phyloP scores from a whole-genome alignment of 2,797 vertebrate species.

The Gymnoscopelus braueri region DNA sequence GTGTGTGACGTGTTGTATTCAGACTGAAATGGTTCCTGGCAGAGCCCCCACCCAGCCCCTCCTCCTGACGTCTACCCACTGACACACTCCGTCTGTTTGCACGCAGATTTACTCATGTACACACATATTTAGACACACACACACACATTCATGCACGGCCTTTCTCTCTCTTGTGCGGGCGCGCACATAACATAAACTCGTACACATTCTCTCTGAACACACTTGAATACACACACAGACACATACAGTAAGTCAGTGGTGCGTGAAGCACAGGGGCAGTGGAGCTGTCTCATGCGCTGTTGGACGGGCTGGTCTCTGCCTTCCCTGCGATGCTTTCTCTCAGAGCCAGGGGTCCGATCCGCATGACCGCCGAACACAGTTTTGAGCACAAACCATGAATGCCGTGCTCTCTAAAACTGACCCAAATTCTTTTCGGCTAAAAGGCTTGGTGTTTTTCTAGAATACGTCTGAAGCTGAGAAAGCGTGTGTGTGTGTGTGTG shows the following conservation, averaged over 20 bases:
- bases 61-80: conserved; percentile 39
- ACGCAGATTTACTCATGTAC: conserved; percentile 27
- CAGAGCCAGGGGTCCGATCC: conserved; percentile 47
- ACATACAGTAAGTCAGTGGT: conserved; percentile 27
- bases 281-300: conserved; percentile 58
- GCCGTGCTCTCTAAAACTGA: conserved; percentile 34
- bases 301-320: conserved; percentile 47
- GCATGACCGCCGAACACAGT: conserved; percentile 59
- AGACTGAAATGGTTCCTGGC: conserved; percentile 36
- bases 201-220: conserved; percentile 4
- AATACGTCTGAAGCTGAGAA: neutral
- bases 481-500: neutral
- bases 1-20: conserved; percentile 48
- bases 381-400: conserved; percentile 16
- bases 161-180: too few relatives aligned
- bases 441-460: conserved; percentile 44
- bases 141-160: neutral
- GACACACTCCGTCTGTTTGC: conserved; percentile 66
- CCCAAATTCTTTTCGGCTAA: conserved; percentile 41
- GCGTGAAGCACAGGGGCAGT: conserved; percentile 59
- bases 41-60: conserved; percentile 34
- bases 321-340: conserved; percentile 19
- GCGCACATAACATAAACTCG: too few relatives aligned
- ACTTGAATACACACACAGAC: conserved; percentile 24
- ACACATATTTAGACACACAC: conserved; percentile 13